Conservation (phyloP, 2,888 invertebrate species). For the Ernsta delagoae region DNA sequence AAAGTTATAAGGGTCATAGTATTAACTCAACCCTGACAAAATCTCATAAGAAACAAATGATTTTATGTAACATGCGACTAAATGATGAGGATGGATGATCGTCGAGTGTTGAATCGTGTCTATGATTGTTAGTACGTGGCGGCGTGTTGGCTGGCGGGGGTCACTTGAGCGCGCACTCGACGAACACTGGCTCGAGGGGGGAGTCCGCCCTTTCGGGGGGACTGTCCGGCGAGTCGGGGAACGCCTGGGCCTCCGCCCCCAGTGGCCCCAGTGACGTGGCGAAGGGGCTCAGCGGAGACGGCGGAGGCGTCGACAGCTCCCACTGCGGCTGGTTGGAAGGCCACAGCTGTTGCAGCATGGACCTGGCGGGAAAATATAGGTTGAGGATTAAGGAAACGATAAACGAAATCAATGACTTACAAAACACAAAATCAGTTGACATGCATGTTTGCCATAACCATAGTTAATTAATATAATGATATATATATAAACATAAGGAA, state of each 20-base stretch:
- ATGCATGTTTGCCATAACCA: neutral
- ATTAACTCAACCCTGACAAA: neutral
- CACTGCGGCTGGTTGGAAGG: constrained; percentile 85
- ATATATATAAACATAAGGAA: too few relatives aligned
- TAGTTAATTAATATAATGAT: too few relatives aligned
- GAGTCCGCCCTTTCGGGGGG: constrained; percentile 38
- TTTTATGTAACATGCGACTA: constrained; percentile 1
- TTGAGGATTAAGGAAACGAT: neutral
- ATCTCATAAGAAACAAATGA: neutral
- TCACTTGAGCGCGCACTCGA: constrained; percentile 83
- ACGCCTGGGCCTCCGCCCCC: constrained; percentile 17
- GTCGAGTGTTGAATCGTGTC: neutral
- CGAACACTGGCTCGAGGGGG: constrained; percentile 57
- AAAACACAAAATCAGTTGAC: neutral
- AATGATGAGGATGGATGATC: neutral
- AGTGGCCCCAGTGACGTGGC: neutral
- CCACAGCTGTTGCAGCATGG: constrained; percentile 84
- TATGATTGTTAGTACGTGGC: neutral
- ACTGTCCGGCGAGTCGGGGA: constrained; percentile 40
- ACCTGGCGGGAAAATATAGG: constrained; percentile 62
- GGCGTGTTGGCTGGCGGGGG: constrained; percentile 10
- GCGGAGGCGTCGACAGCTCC: constrained; percentile 49
- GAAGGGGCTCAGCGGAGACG: constrained; percentile 38
- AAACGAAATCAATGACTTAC: too few relatives aligned
- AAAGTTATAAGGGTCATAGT: neutral